These are phyloP conservation scores for Hoplias malabaricus DNA, from an alignment of 2,113 vertebrate species.

Conservation along the genomic window DNA sequence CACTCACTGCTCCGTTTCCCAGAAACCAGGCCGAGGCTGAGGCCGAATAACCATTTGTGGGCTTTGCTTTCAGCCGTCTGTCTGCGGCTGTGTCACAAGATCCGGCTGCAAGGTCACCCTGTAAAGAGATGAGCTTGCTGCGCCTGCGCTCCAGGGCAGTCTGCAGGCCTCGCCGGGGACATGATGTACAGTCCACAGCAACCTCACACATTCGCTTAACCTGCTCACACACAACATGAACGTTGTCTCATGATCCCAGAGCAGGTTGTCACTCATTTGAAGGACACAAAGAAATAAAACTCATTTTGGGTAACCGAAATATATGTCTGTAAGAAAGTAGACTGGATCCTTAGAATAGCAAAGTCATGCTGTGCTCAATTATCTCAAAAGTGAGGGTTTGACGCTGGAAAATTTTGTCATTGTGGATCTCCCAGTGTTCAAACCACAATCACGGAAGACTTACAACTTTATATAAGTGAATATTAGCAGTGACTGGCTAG, in stretches of 20 bases:
- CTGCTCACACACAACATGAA: background rate
- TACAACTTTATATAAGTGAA: no score
- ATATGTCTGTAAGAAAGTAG: no score
- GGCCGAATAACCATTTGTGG: conserved; percentile 48
- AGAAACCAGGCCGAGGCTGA: conserved; percentile 33
- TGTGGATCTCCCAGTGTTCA: no score
- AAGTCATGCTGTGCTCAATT: no score
- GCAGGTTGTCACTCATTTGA: no score
- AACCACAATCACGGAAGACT: no score
- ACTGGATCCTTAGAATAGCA: no score
- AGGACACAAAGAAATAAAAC: no score
- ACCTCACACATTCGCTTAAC: background rate
- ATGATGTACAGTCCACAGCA: background rate
- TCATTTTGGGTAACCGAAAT: no score
- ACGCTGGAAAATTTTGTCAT: no score
- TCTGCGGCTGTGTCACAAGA: conserved; percentile 51
- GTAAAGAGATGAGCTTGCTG: conserved; percentile 28
- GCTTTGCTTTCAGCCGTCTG: conserved; percentile 43
- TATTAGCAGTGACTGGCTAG: no score
- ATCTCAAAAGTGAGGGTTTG: no score
- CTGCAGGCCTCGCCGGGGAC: conserved; percentile 11
- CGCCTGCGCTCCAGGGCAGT: conserved; percentile 22
- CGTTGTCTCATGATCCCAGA: background rate
- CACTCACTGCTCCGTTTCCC: conserved; percentile 40
- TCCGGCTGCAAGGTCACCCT: conserved; percentile 43